Evolutionary conservation across 2,113 vertebrate genomes (phyloP), one percentile per base, ranked within the genome.

Genomic region (Scomber japonicus): DNA sequence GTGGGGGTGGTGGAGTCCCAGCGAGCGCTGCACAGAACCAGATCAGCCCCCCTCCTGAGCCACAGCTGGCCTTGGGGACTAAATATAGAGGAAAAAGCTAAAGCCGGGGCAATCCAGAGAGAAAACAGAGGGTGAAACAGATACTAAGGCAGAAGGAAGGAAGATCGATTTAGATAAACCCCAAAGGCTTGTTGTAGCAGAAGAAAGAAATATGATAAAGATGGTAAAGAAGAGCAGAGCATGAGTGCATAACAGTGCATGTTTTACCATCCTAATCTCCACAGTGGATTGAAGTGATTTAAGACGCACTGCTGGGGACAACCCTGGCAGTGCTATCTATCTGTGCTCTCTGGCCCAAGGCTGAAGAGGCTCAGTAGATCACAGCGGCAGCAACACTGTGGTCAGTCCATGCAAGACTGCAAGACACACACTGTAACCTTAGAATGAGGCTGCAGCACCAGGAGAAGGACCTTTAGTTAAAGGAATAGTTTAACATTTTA

Each of bases 11-110:
- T 71, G 61, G 69, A 70, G 78, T 56, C 50, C 35, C 55, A 13
- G 71, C 6, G 19, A 77, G 46, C 55, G 49, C 56, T 66, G 24
- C 24, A 27, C 30, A 8, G 40, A 85, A 81, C 64, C 72, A 84
- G 83, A 85, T 81, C 81, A 50, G 9, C 75, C 73, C 72, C 68
- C 63, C 69, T 81, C 75, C 0, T 3, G 78, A 80, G 68, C 66
- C 78, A 66, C 83, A 86, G 78, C 75, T 87, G 80, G 82, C 83
- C 65, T 80, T 40, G 0, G 57, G 75, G 67, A 81, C 83, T 88
- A 91, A 83, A 91, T 80, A 89, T 89, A 90, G 77, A 81, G 54
- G 35, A 67, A 67, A 45, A 35, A 56, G 44, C 35, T 64, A 35
- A 65, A 57, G 68, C 15, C 2, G 19, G 51, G 63, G 71, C 70